Conservation (phyloP, 2,797 vertebrate genomes). For the Notamacropus eugenii region DNA sequence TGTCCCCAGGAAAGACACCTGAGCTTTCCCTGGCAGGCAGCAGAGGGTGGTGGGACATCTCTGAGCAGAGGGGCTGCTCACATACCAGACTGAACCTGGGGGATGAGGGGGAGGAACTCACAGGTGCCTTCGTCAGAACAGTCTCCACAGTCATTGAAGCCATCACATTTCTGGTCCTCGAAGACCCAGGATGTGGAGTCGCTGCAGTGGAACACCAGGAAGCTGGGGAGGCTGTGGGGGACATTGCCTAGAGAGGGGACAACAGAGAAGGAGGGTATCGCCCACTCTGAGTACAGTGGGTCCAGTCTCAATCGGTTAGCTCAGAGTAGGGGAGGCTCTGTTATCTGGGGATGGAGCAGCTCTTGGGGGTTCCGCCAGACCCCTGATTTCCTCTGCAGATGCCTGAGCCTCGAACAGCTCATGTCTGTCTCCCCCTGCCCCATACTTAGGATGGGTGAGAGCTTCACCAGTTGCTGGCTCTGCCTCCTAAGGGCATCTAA, state of each 20-base stretch:
- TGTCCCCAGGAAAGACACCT: too few species aligned
- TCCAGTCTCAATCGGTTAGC: background rate
- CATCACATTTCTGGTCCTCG: constrained; percentile 83
- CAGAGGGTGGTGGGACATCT: fast-evolving
- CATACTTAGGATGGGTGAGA: background rate
- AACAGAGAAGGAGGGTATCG: background rate
- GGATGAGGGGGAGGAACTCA: constrained; percentile 72
- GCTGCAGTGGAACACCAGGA: constrained; percentile 85
- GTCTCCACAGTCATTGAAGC: constrained; percentile 87
- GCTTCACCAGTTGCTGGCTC: background rate
- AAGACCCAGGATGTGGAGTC: constrained; percentile 84
- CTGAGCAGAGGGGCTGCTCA: background rate
- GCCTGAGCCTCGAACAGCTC: background rate
- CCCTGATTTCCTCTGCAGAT: fast-evolving
- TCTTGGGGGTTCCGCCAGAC: background rate
- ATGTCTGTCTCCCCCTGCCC: background rate
- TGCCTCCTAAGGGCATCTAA: background rate
- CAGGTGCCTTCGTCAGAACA: constrained; percentile 86
- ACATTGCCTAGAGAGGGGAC: constrained; percentile 79
- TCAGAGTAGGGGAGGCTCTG: background rate
- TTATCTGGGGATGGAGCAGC: background rate
- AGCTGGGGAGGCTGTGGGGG: constrained; percentile 80
- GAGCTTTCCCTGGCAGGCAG: background rate
- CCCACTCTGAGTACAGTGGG: background rate
- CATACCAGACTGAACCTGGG: background rate